Evolutionary conservation across 2,113 vertebrate species (phyloP), one percentile per base, ranked within the genome.

Genomic region (Epinephelus moara): DNA sequence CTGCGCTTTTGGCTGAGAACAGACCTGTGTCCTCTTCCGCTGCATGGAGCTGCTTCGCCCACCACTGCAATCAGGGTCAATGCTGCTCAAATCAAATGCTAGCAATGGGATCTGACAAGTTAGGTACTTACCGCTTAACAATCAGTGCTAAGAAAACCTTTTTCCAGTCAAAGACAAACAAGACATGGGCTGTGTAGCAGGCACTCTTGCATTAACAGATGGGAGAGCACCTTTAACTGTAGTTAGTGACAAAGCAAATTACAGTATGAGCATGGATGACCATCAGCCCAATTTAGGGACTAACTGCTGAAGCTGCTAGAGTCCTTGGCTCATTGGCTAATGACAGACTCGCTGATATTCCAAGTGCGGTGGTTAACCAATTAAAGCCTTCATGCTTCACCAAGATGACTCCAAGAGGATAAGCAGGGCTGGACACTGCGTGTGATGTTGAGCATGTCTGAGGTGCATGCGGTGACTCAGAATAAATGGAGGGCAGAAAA

Each of bases 51-150:
- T 25, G 75, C 87, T 88, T 87, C 73, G 55, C 84, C 79, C 80
- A 89, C 73, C 75, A 60, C 86, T 70, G 74, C 87, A 87, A 85
- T 86, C 81, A 90, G 82, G 87, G 75, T 93, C 85, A 90, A 72
- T 77, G 80, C 69, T 62, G 74, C 75, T 91, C 82, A 87, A 82
- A 85, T 90, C 82, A 76, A 86, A 84, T 45, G 19, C 74, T 15
- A 27, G 61, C 56, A 18, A 91, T 82, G 63, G 69, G 87, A 90
- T 88, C 86, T 82, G 82, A 92, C 85, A 88, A 82, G 80, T 49
- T 69, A 79, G 63, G 62, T 62, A 86, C 74, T 80, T 75, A 83
- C 70, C 25, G 78, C 73, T 75, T 37, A 57, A 68, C 75, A 73
- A 86, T 86, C 82, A 81, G 49, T 21, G 67, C 72, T 60, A 75